These are phyloP conservation scores for Pelodiscus sinensis DNA, from an alignment of 2,113 vertebrate genomes.

Conservation along the genomic window DNA sequence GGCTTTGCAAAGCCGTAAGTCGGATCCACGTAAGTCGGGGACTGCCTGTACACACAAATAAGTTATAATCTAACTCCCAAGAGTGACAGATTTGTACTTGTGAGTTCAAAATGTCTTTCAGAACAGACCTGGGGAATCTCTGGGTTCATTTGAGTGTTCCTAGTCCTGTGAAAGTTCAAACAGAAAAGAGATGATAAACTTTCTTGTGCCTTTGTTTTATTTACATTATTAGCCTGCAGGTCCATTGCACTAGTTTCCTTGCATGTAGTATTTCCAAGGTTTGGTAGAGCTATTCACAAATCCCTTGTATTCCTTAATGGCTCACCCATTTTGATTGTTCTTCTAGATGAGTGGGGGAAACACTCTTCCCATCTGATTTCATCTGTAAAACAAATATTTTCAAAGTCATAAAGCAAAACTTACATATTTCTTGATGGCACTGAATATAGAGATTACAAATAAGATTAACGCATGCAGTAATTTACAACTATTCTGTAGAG, in stretches of 20 bases:
- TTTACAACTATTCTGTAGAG: not conserved
- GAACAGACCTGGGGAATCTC: not conserved
- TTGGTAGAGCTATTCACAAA: not conserved
- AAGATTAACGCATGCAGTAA: not conserved
- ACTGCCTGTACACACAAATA: too few relatives aligned
- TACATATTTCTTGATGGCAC: not conserved
- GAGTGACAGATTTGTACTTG: not conserved
- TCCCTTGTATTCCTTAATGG: not conserved
- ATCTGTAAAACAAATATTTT: not conserved
- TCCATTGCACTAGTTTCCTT: not conserved
- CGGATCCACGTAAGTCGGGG: too few relatives aligned
- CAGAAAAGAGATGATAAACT: not conserved
- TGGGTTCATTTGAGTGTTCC: not conserved
- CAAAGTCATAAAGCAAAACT: not conserved
- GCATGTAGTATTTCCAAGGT: not conserved
- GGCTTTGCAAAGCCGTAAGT: too few relatives aligned
- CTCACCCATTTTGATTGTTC: not conserved
- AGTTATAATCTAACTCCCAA: not conserved
- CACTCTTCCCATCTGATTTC: not conserved
- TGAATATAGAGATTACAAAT: not conserved
- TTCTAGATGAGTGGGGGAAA: not conserved
- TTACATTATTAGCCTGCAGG: not conserved
- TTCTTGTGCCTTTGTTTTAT: not conserved
- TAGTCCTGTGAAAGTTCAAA: not conserved
- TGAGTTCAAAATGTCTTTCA: not conserved